Conservation (phyloP, 1,140 invertebrate genomes). For the Diorhabda elongata region DNA sequence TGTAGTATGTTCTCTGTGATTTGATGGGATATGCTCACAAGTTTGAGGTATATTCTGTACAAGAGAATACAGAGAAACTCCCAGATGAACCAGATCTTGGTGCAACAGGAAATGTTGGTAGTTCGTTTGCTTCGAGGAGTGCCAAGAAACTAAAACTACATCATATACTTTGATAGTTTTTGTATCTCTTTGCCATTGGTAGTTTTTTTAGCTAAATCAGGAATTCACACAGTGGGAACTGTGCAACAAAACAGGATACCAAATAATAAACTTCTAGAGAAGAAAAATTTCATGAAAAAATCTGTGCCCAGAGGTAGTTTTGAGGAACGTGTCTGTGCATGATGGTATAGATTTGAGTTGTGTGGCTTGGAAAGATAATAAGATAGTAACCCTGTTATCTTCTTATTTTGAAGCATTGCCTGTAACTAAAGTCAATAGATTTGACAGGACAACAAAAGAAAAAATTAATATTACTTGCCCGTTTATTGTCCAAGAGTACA, state of each 20-base stretch:
- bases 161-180: too few relatives aligned
- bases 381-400: neutral
- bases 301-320: neutral
- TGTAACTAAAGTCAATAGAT: neutral
- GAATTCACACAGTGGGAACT: too few relatives aligned
- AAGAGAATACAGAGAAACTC: slow-evolving; percentile 23
- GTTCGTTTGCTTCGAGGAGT: too few relatives aligned
- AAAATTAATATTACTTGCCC: neutral
- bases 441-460: slow-evolving; percentile 6
- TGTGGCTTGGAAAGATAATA: neutral
- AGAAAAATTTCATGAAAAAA: neutral
- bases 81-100: too few relatives aligned
- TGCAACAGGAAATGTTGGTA: too few relatives aligned
- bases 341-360: neutral
- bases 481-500: too few relatives aligned
- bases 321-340: neutral
- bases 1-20: slow-evolving; percentile 45
- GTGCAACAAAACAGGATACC: too few relatives aligned
- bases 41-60: slow-evolving; percentile 48
- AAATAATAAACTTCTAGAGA: neutral
- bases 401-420: neutral
- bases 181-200: too few relatives aligned
- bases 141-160: too few relatives aligned
- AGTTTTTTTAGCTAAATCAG: too few relatives aligned
- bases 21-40: slow-evolving; percentile 44